Evolutionary conservation across 2,797 vertebrate genomes (phyloP), one percentile per base, ranked within the genome.

Genomic region (Gymnoscopelus microlampas): DNA sequence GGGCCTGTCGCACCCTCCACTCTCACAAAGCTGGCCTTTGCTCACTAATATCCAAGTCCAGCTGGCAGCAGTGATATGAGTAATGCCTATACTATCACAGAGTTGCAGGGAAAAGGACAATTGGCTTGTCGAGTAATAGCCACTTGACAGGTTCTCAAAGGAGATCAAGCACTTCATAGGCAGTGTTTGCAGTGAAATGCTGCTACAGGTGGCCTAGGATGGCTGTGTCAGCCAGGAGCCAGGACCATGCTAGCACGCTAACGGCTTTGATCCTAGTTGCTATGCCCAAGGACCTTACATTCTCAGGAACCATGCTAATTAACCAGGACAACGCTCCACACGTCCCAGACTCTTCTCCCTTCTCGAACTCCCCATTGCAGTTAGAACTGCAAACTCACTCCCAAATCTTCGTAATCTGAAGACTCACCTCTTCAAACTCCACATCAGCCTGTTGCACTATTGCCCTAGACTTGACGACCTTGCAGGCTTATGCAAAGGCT

Each of bases 81-180:
- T 87, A 88, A 88, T 85, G 85, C 73, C 66, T 69, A 44, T 10
- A 77, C 79, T 85, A 87, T 90, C 83, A 77, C 69, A 71, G 62
- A 73, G 68, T 71, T 61, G 73, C 79, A 81, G 76, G 55, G 58
- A 84, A 76, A 75, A 73, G 79, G 79, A 89, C 77, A 78, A 85
- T 74, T 74, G 79, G 74, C 84, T 87, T 80, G 83, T 88, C 69
- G 81, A 87, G 80, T 78, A 85, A 86, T 81, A 84, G 75, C 67
- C 76, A 79, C 81, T 88, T 86, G 74, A 87, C 81, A 87, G 77
- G 70, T 83, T 83, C 73, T 71, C 83, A 79, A 67, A 85, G 65
- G 68, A 84, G 71, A 86, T 87, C 79, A 89, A 81, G 82, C 77
- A 77, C 7, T 6, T 39, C 35, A 9, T 63, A 66, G 75, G 76